Evolutionary conservation across 2,888 invertebrate genomes (phyloP).

Genomic region (Plagodis pulveraria): DNA sequence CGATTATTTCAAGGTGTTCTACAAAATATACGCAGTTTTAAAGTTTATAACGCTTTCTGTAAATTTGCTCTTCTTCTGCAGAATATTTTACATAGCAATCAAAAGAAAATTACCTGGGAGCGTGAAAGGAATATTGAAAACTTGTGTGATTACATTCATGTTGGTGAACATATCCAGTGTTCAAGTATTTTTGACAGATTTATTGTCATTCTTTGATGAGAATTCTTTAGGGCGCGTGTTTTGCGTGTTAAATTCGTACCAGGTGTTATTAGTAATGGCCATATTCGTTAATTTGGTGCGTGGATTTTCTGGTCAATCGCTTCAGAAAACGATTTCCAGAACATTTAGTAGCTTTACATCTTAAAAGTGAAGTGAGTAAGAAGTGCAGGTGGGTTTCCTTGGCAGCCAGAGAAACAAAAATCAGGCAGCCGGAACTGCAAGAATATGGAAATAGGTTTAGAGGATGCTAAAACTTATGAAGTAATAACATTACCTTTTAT

Average conservation of each 20-base stretch:
- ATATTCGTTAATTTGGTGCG: conserved; percentile 27
- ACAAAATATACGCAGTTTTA: conserved; percentile 45
- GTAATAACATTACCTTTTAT: too few relatives aligned
- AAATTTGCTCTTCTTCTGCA: conserved; percentile 58
- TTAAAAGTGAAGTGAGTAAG: too few relatives aligned
- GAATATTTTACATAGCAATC: conserved; percentile 55
- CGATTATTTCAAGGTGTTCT: conserved; percentile 35
- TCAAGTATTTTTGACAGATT: conserved; percentile 57
- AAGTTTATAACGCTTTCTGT: conserved; percentile 48
- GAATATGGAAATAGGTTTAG: too few relatives aligned
- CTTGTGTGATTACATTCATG: conserved; percentile 51
- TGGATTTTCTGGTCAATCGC: conserved; percentile 2
- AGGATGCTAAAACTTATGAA: too few relatives aligned
- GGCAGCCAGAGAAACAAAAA: too few relatives aligned
- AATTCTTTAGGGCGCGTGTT: conserved; percentile 21
- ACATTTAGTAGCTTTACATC: background rate
- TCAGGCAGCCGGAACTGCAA: too few relatives aligned
- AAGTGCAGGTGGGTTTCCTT: too few relatives aligned
- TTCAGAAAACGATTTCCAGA: background rate
- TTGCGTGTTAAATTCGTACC: conserved; percentile 42
- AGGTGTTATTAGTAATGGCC: conserved; percentile 25
- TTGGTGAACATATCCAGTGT: conserved; percentile 59
- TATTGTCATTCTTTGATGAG: conserved; percentile 36
- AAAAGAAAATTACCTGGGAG: conserved; percentile 25
- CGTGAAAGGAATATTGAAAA: conserved; percentile 35